phyloP scores from a whole-genome alignment of 2,888 invertebrate species.

The Frankliniella fusca region DNA sequence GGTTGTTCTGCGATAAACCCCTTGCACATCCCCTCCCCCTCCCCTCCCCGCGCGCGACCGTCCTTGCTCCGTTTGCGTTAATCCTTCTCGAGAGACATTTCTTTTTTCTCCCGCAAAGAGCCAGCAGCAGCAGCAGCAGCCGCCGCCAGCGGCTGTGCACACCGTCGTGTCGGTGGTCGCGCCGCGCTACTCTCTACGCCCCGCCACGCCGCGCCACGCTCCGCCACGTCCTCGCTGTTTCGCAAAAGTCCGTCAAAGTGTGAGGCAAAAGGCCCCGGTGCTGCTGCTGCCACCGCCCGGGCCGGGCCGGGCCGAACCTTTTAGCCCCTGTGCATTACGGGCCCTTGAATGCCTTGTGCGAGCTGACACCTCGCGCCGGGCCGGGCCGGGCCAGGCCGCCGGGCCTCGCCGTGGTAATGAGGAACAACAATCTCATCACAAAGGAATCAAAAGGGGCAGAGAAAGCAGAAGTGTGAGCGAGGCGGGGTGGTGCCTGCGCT shows the following conservation, averaged over 20 bases:
- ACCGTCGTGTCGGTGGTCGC: background rate
- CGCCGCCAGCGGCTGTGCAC: background rate
- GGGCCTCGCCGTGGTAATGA: background rate
- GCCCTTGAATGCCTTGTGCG: conserved; percentile 13
- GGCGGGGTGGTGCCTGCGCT: background rate
- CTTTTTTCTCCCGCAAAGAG: background rate
- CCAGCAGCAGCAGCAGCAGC: background rate
- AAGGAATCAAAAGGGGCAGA: background rate
- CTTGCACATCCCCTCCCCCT: too few species aligned
- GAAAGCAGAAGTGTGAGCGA: conserved; percentile 1
- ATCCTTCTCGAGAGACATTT: conserved; percentile 20
- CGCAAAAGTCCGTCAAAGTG: conserved; percentile 22
- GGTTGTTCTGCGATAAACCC: too few species aligned
- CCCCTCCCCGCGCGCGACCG: background rate
- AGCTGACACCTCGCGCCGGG: background rate
- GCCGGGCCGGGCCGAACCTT: background rate
- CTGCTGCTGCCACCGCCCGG: background rate
- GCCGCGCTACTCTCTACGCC: background rate
- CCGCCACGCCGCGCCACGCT: background rate
- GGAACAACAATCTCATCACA: conserved; percentile 26
- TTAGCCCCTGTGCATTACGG: conserved; percentile 19
- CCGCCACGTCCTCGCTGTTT: background rate
- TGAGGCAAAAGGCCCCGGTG: conserved; percentile 14
- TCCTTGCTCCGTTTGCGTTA: background rate
- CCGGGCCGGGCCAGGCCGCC: background rate